These are phyloP conservation scores for Drosophila quinaria DNA, from an alignment of 2,888 invertebrate species.

Conservation along the genomic window DNA sequence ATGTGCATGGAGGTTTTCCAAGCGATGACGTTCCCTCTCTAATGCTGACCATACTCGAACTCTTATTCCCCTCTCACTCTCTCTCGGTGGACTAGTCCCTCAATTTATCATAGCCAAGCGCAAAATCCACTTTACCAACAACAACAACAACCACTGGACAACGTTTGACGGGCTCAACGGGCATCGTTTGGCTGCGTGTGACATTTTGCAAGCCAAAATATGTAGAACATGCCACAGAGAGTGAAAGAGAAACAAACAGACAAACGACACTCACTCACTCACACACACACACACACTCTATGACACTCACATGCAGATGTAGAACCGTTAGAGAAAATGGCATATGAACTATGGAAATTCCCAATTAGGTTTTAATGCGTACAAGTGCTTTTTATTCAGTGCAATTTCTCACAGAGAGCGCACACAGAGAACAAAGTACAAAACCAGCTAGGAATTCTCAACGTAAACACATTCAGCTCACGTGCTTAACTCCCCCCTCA, in stretches of 20 bases:
- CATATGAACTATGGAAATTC: conserved; percentile 83
- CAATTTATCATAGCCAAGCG: conserved; percentile 81
- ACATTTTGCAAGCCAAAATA: conserved; percentile 81
- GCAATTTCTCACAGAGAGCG: conserved; percentile 73
- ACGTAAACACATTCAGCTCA: conserved; percentile 63
- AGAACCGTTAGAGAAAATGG: conserved; percentile 63
- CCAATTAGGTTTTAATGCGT: conserved; percentile 83
- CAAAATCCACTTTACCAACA: conserved; percentile 77
- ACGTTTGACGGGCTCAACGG: conserved; percentile 47
- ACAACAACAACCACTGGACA: conserved; percentile 38
- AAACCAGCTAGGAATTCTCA: conserved; percentile 18
- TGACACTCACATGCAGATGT: conserved; percentile 17
- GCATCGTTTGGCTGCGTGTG: conserved; percentile 77
- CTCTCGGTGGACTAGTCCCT: conserved; percentile 42
- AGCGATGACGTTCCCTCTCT: conserved; percentile 21
- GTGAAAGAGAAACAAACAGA: conserved; percentile 4
- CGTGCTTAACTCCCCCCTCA: conserved; percentile 44
- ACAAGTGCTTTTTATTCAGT: conserved; percentile 82
- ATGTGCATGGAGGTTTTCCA: conserved; percentile 29
- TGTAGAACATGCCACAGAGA: conserved; percentile 75
- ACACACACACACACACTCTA: conserved; percentile 27
- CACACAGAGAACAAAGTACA: conserved; percentile 8
- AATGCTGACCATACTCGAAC: conserved; percentile 50
- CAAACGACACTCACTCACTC: conserved; percentile 23
- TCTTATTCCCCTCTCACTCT: neutral